phyloP scores from a whole-genome alignment of 2,113 vertebrate species.

The Eptesicus fuscus region DNA sequence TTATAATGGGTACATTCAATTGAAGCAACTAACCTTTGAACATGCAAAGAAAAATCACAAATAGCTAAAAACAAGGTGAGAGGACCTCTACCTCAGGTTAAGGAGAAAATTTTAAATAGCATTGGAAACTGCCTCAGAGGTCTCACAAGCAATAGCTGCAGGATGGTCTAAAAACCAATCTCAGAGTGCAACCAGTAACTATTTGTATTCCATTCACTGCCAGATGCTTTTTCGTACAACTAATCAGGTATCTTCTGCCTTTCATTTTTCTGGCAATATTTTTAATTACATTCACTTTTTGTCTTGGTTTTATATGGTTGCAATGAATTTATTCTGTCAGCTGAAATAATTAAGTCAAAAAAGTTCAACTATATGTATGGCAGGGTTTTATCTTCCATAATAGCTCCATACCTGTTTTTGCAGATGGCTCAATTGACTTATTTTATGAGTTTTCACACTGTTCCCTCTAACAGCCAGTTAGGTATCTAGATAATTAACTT shows the following conservation, averaged over 20 bases:
- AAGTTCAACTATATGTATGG: background rate
- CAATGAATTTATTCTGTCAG: constrained; percentile 45
- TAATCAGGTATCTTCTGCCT: background rate
- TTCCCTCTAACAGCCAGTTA: constrained; percentile 41
- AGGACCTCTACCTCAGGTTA: constrained; percentile 32
- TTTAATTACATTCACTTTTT: constrained; percentile 47
- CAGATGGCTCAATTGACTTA: background rate
- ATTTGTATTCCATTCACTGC: background rate
- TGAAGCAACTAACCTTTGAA: constrained; percentile 34
- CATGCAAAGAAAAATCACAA: background rate
- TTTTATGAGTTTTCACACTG: constrained; percentile 47
- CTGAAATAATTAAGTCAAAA: constrained; percentile 36
- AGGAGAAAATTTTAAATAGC: constrained; percentile 41
- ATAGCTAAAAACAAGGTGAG: background rate
- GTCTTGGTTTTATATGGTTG: constrained; percentile 38
- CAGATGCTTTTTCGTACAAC: background rate
- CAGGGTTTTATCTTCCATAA: constrained; percentile 12
- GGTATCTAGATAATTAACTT: constrained; percentile 74
- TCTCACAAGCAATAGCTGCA: background rate
- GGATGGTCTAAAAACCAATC: background rate
- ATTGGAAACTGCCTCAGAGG: background rate
- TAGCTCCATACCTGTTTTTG: constrained; percentile 34
- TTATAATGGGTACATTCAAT: background rate
- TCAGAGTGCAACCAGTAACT: background rate
- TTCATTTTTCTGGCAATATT: constrained; percentile 28